Conservation (phyloP, 2,888 invertebrate species). For the Agrilus biguttatus region DNA sequence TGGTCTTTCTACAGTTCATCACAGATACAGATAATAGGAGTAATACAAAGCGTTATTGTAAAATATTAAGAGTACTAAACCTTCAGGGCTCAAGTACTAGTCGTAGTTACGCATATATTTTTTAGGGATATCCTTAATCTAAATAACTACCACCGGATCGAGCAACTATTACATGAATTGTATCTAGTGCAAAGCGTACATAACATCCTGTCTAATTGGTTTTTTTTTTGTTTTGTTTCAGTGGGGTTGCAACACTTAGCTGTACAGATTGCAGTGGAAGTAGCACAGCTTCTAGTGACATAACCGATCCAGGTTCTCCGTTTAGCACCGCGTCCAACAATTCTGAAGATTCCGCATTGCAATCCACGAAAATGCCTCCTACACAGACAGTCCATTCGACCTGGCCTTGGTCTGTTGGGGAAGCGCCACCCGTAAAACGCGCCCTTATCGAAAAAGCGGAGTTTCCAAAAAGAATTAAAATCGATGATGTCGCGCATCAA, state of each 20-base stretch:
- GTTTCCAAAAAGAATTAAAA: slow-evolving; percentile 20
- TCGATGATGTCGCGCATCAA: slow-evolving; percentile 12
- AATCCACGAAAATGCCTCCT: slow-evolving; percentile 24
- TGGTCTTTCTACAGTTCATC: too few species aligned
- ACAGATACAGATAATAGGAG: too few species aligned
- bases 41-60: too few species aligned
- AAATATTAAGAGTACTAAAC: too few species aligned
- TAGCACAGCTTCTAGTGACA: slow-evolving; percentile 53
- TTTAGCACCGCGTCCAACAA: slow-evolving; percentile 52
- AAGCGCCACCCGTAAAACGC: slow-evolving; percentile 13
- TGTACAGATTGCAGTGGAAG: slow-evolving; percentile 54
- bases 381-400: slow-evolving; percentile 18
- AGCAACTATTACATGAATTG: neutral
- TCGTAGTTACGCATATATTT: too few species aligned
- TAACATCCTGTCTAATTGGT: neutral
- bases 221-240: slow-evolving; percentile 35
- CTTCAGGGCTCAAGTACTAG: too few species aligned
- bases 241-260: slow-evolving; percentile 72
- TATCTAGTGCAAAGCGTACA: neutral
- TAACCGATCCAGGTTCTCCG: slow-evolving; percentile 76
- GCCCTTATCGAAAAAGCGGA: slow-evolving; percentile 16
- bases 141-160: too few species aligned
- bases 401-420: slow-evolving; percentile 18
- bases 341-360: slow-evolving; percentile 28
- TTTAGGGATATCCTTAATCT: too few species aligned